These are phyloP conservation scores for Anastrepha ludens DNA, from an alignment of 1,140 invertebrate species.

Conservation along the genomic window DNA sequence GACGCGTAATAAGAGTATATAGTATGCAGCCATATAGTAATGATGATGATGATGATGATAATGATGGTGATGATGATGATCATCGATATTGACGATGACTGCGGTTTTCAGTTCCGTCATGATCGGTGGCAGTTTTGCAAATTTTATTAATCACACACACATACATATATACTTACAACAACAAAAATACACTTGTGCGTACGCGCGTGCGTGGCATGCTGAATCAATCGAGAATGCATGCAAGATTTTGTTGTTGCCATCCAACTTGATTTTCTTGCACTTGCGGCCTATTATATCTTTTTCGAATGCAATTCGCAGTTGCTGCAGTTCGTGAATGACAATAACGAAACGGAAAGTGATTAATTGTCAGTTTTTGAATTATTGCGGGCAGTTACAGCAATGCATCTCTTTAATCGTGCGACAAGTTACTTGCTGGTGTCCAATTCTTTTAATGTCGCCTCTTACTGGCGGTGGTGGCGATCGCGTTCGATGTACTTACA, in stretches of 20 bases:
- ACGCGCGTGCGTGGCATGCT: not conserved
- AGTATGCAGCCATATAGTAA: not conserved
- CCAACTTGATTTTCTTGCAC: not conserved
- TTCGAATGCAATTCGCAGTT: not conserved
- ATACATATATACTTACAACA: not conserved
- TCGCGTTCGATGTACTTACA: not conserved
- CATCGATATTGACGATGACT: not conserved
- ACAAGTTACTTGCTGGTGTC: not conserved
- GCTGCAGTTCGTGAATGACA: not conserved
- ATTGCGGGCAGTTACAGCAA: slow-evolving; percentile 50
- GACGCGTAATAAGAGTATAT: not conserved
- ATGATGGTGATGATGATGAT: slow-evolving; percentile 7
- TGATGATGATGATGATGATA: not conserved
- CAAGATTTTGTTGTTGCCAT: not conserved
- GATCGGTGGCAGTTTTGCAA: not conserved
- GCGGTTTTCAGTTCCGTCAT: slow-evolving; percentile 36
- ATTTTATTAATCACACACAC: not conserved
- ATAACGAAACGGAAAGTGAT: slow-evolving; percentile 28
- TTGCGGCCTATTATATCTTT: not conserved
- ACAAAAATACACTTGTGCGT: slow-evolving; percentile 23
- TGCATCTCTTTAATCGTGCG: slow-evolving; percentile 50
- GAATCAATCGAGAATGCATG: not conserved
- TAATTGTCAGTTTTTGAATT: slow-evolving; percentile 33
- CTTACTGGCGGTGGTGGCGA: not conserved
- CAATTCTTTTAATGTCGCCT: not conserved